Conservation (phyloP, 2,113 vertebrate species). For the Mellivora capensis region DNA sequence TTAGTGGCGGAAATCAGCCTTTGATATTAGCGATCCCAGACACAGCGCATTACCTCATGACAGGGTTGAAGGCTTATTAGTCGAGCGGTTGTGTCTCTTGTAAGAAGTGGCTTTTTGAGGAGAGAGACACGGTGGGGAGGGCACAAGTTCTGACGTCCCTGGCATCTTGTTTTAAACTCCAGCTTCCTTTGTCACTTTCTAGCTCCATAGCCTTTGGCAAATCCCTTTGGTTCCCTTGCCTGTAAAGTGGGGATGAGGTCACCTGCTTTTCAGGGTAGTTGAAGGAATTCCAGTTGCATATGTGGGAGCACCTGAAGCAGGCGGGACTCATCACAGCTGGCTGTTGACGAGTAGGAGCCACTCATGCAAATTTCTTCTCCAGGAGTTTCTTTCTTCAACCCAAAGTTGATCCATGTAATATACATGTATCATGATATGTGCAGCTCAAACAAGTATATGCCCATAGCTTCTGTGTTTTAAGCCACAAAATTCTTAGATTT, state of each 20-base stretch:
- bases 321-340: neutral
- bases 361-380: neutral
- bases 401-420: neutral
- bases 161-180: neutral
- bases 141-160: neutral
- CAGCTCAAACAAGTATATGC: neutral
- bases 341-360: too few relatives aligned
- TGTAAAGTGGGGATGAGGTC: neutral
- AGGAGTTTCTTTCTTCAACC: neutral
- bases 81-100: neutral
- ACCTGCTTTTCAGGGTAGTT: neutral
- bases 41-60: accelerated
- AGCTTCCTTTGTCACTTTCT: neutral
- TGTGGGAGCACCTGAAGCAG: too few relatives aligned
- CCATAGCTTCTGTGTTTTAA: neutral
- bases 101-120: neutral
- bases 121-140: too few relatives aligned
- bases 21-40: accelerated
- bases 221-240: neutral
- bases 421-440: neutral
- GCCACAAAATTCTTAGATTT: neutral
- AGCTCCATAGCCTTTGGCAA: neutral
- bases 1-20: neutral
- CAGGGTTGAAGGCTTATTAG: neutral
- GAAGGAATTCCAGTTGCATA: neutral